Conservation (phyloP, 2,888 invertebrate genomes). For the Meandrusa payeni region DNA sequence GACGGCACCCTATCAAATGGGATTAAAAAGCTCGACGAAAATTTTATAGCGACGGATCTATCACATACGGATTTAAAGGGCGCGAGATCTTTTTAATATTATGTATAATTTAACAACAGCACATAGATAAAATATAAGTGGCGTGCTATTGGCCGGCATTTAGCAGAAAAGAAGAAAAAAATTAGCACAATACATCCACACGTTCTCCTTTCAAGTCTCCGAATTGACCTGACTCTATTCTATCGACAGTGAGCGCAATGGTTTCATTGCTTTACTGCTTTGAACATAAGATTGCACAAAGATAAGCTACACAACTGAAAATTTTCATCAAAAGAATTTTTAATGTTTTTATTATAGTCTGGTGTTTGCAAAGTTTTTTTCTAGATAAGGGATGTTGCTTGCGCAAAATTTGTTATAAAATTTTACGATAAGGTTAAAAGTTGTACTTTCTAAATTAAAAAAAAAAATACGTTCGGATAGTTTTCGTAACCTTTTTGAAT, state of each 20-base stretch:
- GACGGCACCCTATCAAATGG: too few relatives aligned
- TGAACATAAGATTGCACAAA: conserved; percentile 19
- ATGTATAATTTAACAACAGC: too few relatives aligned
- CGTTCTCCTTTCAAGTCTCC: conserved; percentile 1
- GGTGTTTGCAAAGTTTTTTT: conserved; percentile 4
- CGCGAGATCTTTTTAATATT: too few relatives aligned
- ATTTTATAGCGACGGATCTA: too few relatives aligned
- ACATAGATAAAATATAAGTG: too few relatives aligned
- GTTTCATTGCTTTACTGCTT: conserved; percentile 20
- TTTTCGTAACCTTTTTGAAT: too few relatives aligned
- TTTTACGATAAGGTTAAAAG: conserved; percentile 8
- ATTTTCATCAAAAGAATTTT: conserved; percentile 12
- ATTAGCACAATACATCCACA: neutral
- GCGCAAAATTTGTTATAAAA: conserved; percentile 7
- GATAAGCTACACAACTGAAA: conserved; percentile 14
- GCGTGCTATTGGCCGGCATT: too few relatives aligned
- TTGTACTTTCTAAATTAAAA: neutral
- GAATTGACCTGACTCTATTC: conserved; percentile 5
- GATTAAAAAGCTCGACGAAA: too few relatives aligned
- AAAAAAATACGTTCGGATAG: neutral
- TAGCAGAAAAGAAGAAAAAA: too few relatives aligned
- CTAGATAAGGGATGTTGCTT: neutral
- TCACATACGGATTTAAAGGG: too few relatives aligned
- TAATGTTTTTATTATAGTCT: conserved; percentile 21
- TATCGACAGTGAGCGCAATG: conserved; percentile 1